Conservation (phyloP, 1,140 invertebrate genomes). For the Drosophila equinoxialis region DNA sequence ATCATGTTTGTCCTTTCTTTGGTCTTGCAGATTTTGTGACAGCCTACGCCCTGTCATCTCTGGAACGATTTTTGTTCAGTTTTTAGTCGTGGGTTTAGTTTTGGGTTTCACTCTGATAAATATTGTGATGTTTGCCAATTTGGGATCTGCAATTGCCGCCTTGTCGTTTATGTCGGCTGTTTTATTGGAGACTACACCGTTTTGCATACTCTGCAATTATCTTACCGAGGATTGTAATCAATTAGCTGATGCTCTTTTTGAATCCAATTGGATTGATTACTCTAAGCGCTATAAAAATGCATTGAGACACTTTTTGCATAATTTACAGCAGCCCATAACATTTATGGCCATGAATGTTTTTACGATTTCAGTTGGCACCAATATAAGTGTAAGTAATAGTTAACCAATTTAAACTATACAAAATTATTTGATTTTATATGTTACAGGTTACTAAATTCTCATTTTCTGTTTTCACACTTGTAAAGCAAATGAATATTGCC, state of each 20-base stretch:
- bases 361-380: constrained; percentile 65
- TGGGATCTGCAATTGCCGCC: constrained; percentile 55
- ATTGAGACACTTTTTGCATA: constrained; percentile 53
- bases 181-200: constrained; percentile 61
- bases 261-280: constrained; percentile 64
- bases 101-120: constrained; percentile 66
- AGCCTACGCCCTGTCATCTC: constrained; percentile 59
- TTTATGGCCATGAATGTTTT: constrained; percentile 68
- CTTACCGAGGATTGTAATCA: constrained; percentile 52
- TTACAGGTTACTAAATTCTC: constrained; percentile 65
- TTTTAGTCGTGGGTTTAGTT: constrained; percentile 60
- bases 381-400: constrained; percentile 50
- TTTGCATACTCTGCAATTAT: constrained; percentile 68
- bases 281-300: constrained; percentile 53
- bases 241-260: constrained; percentile 54
- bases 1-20: background rate
- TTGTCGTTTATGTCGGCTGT: constrained; percentile 57
- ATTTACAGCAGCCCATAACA: constrained; percentile 57
- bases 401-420: background rate
- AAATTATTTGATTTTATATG: background rate
- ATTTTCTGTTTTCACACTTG: constrained; percentile 66
- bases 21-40: constrained; percentile 35
- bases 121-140: constrained; percentile 60
- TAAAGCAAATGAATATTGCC: constrained; percentile 67
- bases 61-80: constrained; percentile 70